These are phyloP conservation scores for Cryptocheilus praepositus DNA, from an alignment of 2,888 invertebrate species.

Conservation along the genomic window DNA sequence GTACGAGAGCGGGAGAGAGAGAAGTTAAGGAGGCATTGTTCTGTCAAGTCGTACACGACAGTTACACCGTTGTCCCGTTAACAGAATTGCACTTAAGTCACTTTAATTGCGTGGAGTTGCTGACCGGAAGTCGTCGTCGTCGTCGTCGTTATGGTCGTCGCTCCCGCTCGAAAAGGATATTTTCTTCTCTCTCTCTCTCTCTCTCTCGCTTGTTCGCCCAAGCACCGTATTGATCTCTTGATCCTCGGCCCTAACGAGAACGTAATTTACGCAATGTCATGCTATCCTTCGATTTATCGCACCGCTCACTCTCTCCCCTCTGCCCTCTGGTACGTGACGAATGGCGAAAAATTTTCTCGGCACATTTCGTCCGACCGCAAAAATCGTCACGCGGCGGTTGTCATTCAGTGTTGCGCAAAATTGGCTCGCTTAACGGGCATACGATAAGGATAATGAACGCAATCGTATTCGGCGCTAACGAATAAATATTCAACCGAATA, in stretches of 20 bases:
- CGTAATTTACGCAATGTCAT: too few species aligned
- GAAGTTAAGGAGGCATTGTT: constrained; percentile 47
- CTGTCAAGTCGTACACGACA: constrained; percentile 54
- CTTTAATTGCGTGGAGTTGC: constrained; percentile 59
- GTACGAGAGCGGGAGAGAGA: background rate
- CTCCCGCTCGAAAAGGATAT: constrained; percentile 38
- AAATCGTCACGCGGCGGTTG: too few species aligned
- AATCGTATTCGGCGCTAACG: too few species aligned
- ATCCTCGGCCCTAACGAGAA: background rate
- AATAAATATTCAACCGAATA: too few species aligned
- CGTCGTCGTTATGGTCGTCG: constrained; percentile 63
- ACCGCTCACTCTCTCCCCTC: too few species aligned
- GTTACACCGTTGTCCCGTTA: constrained; percentile 55
- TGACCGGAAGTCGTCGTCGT: constrained; percentile 63
- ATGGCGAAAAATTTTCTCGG: too few species aligned
- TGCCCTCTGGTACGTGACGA: too few species aligned
- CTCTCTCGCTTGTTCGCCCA: background rate
- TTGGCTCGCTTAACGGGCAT: too few species aligned
- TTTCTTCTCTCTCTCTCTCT: constrained; percentile 11
- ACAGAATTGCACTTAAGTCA: constrained; percentile 57
- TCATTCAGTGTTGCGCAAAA: too few species aligned
- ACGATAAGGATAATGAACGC: too few species aligned
- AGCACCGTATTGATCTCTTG: constrained; percentile 6
- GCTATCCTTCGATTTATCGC: too few species aligned
- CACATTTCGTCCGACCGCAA: too few species aligned